Conservation (phyloP, 2,797 vertebrate species). For the Bufotes viridis region DNA sequence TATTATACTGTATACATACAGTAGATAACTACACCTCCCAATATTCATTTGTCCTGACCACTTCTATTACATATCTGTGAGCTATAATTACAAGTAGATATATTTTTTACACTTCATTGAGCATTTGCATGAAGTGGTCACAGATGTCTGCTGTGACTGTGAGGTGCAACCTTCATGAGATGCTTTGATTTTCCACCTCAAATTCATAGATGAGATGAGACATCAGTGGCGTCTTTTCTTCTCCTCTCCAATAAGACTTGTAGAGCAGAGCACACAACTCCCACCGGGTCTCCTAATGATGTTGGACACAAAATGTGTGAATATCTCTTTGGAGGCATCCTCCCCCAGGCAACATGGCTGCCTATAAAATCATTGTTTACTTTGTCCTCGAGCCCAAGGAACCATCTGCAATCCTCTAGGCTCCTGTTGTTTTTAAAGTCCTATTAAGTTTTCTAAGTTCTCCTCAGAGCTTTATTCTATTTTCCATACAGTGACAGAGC, state of each 20-base stretch:
- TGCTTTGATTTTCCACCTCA: slow-evolving; percentile 63
- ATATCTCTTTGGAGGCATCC: slow-evolving; percentile 70
- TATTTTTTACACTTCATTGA: too few species aligned
- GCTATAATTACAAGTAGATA: background rate
- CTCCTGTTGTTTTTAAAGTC: slow-evolving; percentile 79
- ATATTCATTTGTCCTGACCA: background rate
- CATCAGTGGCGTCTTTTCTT: slow-evolving; percentile 69
- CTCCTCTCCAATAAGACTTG: slow-evolving; percentile 65
- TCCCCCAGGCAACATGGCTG: slow-evolving; percentile 74
- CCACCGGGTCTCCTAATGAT: slow-evolving; percentile 77
- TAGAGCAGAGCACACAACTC: slow-evolving; percentile 66
- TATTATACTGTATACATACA: background rate
- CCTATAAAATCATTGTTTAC: slow-evolving; percentile 73
- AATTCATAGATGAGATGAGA: slow-evolving; percentile 63
- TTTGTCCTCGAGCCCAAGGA: slow-evolving; percentile 71
- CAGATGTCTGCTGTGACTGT: background rate
- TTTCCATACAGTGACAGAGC: slow-evolving; percentile 75
- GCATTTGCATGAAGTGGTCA: background rate
- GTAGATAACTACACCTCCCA: background rate
- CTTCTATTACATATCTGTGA: background rate
- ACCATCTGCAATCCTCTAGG: slow-evolving; percentile 78
- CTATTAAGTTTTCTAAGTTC: slow-evolving; percentile 78
- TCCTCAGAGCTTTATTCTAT: slow-evolving; percentile 77
- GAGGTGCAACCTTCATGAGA: background rate
- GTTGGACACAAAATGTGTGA: slow-evolving; percentile 75